phyloP scores from a whole-genome alignment of 2,888 invertebrate genomes.

The Dexiosoma caninum region DNA sequence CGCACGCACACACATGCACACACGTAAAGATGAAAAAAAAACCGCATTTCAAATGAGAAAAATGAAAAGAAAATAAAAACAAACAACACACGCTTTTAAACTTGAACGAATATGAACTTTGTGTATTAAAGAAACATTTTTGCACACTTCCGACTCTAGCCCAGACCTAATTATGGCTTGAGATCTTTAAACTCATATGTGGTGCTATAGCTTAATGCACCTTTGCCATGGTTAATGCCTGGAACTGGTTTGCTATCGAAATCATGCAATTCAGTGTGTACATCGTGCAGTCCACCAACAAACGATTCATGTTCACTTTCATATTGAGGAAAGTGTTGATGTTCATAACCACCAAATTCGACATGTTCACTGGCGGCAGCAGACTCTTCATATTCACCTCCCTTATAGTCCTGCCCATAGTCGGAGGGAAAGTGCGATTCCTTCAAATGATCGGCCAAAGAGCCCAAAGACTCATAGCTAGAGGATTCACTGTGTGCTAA shows the following conservation, averaged over 20 bases:
- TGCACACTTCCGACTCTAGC: neutral
- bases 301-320: slow-evolving; percentile 55
- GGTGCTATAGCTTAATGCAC: slow-evolving; percentile 75
- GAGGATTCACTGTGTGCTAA: slow-evolving; percentile 44
- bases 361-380: slow-evolving; percentile 63
- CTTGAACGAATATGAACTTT: slow-evolving; percentile 34
- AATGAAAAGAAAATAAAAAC: slow-evolving; percentile 46
- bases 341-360: slow-evolving; percentile 59
- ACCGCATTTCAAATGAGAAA: neutral
- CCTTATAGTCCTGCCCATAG: slow-evolving; percentile 64
- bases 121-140: neutral
- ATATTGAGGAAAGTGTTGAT: slow-evolving; percentile 62
- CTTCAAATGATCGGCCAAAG: slow-evolving; percentile 70
- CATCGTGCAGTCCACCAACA: slow-evolving; percentile 30
- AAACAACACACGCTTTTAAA: slow-evolving; percentile 36
- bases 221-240: slow-evolving; percentile 76
- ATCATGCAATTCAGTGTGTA: slow-evolving; percentile 61
- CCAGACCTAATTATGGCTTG: slow-evolving; percentile 32
- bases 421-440: slow-evolving; percentile 70
- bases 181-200: slow-evolving; percentile 72
- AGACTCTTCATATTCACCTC: slow-evolving; percentile 69
- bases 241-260: slow-evolving; percentile 69
- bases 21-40: too few species aligned
- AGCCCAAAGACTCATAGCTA: slow-evolving; percentile 67
- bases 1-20: neutral